A percentile compares a stretch with the other conserved stretches of the same genome.
These are phyloP conservation scores for Rotaria magnacalcarata DNA, from an alignment of 2,888 invertebrate species.

Conservation along the genomic window DNA sequence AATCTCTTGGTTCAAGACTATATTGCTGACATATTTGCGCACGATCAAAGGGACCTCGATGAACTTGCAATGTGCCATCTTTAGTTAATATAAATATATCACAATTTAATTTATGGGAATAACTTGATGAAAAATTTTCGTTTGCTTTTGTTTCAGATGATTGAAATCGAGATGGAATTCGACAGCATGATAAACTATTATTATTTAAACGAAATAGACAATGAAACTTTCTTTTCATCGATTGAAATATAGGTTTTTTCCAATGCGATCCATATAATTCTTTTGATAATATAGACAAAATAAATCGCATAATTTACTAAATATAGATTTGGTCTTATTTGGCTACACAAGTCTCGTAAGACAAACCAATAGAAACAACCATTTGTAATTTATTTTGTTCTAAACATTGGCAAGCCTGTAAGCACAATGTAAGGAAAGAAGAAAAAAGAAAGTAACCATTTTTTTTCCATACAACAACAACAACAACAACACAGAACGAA, in stretches of 20 bases:
- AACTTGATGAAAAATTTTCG: background rate
- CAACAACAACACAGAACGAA: too few species aligned
- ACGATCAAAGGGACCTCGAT: slow-evolving; percentile 35
- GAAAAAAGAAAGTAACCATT: too few species aligned
- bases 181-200: background rate
- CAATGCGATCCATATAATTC: too few species aligned
- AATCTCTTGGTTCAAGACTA: slow-evolving; percentile 22
- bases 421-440: too few species aligned
- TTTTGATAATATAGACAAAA: too few species aligned
- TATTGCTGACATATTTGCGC: slow-evolving; percentile 21
- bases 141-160: background rate
- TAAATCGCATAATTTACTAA: too few species aligned
- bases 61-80: background rate
- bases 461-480: too few species aligned
- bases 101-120: background rate
- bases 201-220: background rate
- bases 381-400: too few species aligned
- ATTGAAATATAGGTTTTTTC: background rate
- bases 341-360: too few species aligned
- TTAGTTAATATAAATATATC: background rate
- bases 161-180: background rate
- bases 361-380: too few species aligned
- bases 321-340: too few species aligned
- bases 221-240: background rate
- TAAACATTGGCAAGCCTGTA: too few species aligned